Percentiles rank a stretch among this genome's conserved stretches.
phyloP scores from a whole-genome alignment of 2,113 vertebrate genomes.

The Nannospalax galili region DNA sequence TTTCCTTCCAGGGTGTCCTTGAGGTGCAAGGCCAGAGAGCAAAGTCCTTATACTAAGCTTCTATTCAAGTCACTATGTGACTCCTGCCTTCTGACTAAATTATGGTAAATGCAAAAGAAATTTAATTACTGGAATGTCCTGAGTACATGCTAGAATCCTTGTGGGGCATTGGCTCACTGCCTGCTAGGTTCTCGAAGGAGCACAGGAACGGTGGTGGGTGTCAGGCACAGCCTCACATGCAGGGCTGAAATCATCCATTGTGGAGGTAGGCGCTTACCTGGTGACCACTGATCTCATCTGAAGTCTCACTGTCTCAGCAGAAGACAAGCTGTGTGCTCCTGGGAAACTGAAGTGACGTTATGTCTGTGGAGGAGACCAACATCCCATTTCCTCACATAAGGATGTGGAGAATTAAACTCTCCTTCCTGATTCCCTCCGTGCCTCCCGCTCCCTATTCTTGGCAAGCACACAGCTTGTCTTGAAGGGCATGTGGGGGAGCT shows the following conservation, averaged over 20 bases:
- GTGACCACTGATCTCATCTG: background rate
- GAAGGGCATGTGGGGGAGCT: too few relatives aligned
- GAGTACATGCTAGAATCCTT: background rate
- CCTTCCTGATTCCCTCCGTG: background rate
- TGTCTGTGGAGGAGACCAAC: background rate
- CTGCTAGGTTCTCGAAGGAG: too few relatives aligned
- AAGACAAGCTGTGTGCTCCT: background rate
- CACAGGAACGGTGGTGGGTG: too few relatives aligned
- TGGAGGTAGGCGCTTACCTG: too few relatives aligned
- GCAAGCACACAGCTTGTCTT: too few relatives aligned
- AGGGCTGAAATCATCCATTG: rapidly evolving
- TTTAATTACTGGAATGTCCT: background rate
- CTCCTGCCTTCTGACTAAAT: too few relatives aligned
- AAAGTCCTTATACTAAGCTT: background rate
- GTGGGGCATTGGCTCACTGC: too few relatives aligned
- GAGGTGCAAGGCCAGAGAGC: rapidly evolving
- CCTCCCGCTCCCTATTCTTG: too few relatives aligned
- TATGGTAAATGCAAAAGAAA: background rate
- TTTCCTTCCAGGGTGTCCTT: too few relatives aligned
- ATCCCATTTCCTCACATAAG: too few relatives aligned
- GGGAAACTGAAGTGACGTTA: too few relatives aligned
- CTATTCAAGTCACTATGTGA: background rate
- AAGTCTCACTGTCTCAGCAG: background rate
- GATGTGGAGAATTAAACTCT: background rate
- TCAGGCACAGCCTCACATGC: too few relatives aligned